Percentiles rank a stretch among this genome's conserved stretches.
Conservation (phyloP, 2,888 invertebrate species). For the Hypselothyrea guttata region DNA sequence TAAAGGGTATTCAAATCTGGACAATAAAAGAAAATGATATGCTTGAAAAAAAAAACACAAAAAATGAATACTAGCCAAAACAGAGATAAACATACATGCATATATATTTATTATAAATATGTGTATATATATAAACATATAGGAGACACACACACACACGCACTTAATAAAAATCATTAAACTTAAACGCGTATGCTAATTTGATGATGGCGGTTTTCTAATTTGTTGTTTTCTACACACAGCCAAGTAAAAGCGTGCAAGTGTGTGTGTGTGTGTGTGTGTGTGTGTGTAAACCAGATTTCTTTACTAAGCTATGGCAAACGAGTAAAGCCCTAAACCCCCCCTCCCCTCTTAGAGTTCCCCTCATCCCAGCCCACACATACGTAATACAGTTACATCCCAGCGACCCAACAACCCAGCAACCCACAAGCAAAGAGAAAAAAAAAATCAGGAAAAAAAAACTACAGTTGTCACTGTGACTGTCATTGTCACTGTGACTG, state of each 20-base stretch:
- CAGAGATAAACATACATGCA: neutral
- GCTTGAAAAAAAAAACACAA: conserved; percentile 50
- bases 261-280: too few species aligned
- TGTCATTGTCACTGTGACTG: too few species aligned
- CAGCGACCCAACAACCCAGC: conserved; percentile 41
- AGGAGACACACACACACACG: conserved; percentile 20
- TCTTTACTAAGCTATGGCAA: conserved; percentile 7
- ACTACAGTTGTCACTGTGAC: neutral
- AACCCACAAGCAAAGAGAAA: conserved; percentile 23
- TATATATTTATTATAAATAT: conserved; percentile 3
- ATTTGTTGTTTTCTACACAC: conserved; percentile 50
- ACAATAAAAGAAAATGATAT: conserved; percentile 37
- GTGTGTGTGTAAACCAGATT: conserved; percentile 3
- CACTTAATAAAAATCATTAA: conserved; percentile 46
- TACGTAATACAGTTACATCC: conserved; percentile 39
- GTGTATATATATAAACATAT: conserved; percentile 27
- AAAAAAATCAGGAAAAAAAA: too few species aligned
- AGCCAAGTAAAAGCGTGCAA: neutral
- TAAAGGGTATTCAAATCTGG: too few species aligned
- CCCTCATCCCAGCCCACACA: neutral
- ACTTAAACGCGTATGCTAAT: conserved; percentile 76
- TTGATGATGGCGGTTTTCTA: conserved; percentile 72
- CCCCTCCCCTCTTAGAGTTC: too few species aligned
- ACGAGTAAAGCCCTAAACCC: conserved; percentile 1
- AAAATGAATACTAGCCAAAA: conserved; percentile 50